Evolutionary conservation across 2,113 vertebrate species (phyloP).

Genomic region (Formicarius rufipectus): DNA sequence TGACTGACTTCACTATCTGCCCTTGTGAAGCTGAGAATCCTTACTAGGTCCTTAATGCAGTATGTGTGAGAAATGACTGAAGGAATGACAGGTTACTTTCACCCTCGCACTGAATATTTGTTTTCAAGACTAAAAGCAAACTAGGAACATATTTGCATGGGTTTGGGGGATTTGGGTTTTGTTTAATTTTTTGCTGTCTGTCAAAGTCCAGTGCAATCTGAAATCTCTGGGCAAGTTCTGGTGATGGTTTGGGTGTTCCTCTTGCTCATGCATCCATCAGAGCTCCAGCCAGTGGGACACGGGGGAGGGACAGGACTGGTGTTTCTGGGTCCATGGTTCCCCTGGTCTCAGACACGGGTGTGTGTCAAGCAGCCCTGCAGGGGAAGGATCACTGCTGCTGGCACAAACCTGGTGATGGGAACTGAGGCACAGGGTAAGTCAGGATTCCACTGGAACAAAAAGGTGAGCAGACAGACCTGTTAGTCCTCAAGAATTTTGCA

Average conservation of each 20-base stretch:
- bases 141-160: background rate
- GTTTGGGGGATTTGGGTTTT: background rate
- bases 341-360: fast-evolving
- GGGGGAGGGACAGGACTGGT: background rate
- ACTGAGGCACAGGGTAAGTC: background rate
- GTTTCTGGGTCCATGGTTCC: fast-evolving
- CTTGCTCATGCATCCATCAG: background rate
- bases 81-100: background rate
- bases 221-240: background rate
- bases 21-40: background rate
- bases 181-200: background rate
- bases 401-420: background rate
- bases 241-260: background rate
- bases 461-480: background rate
- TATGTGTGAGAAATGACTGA: background rate
- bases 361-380: background rate
- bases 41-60: background rate
- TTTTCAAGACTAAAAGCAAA: background rate
- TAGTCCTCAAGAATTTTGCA: background rate
- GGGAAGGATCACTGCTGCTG: background rate
- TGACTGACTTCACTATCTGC: background rate
- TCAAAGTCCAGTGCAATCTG: background rate
- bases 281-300: background rate
- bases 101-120: background rate
- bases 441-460: background rate